These are phyloP conservation scores for Todiramphus chloris DNA, from an alignment of 2,113 vertebrate genomes.

Conservation along the genomic window DNA sequence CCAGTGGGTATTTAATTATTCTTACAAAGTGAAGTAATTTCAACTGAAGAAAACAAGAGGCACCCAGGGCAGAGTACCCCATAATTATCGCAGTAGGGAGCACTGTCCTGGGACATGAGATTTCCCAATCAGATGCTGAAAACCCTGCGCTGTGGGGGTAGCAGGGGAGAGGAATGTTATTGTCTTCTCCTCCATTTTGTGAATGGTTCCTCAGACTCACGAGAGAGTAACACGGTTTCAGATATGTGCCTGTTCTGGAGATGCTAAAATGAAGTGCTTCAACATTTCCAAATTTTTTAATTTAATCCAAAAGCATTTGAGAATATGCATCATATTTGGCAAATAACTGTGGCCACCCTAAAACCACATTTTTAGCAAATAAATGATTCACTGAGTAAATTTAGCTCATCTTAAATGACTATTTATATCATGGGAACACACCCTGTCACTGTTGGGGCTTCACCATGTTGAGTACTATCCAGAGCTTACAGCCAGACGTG, in stretches of 20 bases:
- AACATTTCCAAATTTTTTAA: background rate
- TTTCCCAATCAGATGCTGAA: slow-evolving; percentile 7
- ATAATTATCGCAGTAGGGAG: slow-evolving; percentile 34
- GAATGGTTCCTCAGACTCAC: background rate
- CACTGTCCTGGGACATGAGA: background rate
- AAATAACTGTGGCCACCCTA: slow-evolving; percentile 44
- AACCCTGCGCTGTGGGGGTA: background rate
- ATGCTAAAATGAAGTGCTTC: background rate
- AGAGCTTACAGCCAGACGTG: slow-evolving; percentile 39
- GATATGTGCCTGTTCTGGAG: background rate
- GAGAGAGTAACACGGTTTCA: background rate
- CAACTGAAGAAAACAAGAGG: slow-evolving; percentile 25
- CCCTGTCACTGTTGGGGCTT: slow-evolving; percentile 60
- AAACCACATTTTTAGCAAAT: slow-evolving; percentile 68
- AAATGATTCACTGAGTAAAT: slow-evolving; percentile 67
- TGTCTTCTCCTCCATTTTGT: background rate
- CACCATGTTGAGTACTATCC: slow-evolving; percentile 38
- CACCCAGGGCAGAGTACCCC: slow-evolving; percentile 18
- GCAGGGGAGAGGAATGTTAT: background rate
- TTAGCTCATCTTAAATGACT: slow-evolving; percentile 65
- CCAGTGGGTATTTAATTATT: slow-evolving; percentile 58
- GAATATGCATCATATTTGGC: slow-evolving; percentile 56
- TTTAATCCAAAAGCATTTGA: slow-evolving; percentile 31
- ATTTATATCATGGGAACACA: slow-evolving; percentile 54
- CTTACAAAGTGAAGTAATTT: slow-evolving; percentile 49